phyloP scores from a whole-genome alignment of 2,797 vertebrate genomes.

The Lepilemur ruficaudatus region DNA sequence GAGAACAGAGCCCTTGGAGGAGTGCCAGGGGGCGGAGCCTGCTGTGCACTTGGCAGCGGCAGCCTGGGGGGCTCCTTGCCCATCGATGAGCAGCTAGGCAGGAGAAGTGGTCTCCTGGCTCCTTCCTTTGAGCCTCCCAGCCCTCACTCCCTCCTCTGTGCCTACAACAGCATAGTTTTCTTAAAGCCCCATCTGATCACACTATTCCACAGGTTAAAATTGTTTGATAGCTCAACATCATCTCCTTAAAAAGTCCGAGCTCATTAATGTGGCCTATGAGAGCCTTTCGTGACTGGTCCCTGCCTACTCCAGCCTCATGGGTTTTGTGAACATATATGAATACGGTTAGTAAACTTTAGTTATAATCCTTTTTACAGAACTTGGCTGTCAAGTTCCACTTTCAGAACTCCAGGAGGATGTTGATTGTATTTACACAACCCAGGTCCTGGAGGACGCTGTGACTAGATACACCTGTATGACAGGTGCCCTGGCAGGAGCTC shows the following conservation, averaged over 20 bases:
- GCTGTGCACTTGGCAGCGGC: not conserved
- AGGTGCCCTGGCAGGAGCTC: not conserved
- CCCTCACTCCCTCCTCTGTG: not conserved
- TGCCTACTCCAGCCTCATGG: not conserved
- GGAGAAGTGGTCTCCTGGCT: not conserved
- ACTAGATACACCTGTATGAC: not conserved
- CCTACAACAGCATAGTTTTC: not conserved
- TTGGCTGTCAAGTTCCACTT: not conserved
- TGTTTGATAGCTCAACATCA: not conserved
- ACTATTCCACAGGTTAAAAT: not conserved
- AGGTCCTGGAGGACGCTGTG: not conserved
- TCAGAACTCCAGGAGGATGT: not conserved
- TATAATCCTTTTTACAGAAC: not conserved
- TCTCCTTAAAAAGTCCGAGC: not conserved
- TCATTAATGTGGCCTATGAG: not conserved
- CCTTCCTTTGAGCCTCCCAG: not conserved
- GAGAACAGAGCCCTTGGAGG: not conserved
- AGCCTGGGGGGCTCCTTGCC: not conserved
- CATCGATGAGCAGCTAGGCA: accelerated
- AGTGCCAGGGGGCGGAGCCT: not conserved
- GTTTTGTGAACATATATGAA: slow-evolving; percentile 27
- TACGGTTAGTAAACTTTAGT: not conserved
- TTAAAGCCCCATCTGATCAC: not conserved
- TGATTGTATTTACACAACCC: not conserved
- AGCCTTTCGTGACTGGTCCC: not conserved